Base-by-base conservation (phyloP, 2,113 vertebrate species). In the Uria aalge region DNA sequence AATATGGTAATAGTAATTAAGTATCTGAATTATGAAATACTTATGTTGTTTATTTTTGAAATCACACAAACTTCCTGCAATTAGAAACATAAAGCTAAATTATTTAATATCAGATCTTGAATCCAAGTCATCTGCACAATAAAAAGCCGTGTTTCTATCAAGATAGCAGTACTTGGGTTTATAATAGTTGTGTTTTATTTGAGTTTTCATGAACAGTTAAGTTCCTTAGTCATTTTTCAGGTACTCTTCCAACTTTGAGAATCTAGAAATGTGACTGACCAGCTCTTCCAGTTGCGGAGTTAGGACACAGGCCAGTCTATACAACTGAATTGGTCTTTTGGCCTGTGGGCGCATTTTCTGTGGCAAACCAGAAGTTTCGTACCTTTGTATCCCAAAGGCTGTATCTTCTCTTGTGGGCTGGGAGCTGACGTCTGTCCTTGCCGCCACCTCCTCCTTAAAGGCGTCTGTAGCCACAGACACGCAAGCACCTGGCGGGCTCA, bases 1-100 rank as follows among this genome's bases (percentile, higher is more conserved):
- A 96, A 96, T 96, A 87, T 94, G 93, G 91, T 94, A 94, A 89
- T 96, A 94, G 81, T 96, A 96, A 97, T 96, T 97, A 96, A 97
- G 71, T 94, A 82, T 95, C 66, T 91, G 94, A 95, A 82, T 95
- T 94, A 96, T 87, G 94, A 81, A 95, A 92, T 87, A 89, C 95
- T 96, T 97, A 91, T 41, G 80, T 81, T 95, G 94, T 92, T 95
- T 94, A 90, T 96, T 95, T 94, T 96, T 38, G 0, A 94, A 96
- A 68, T 97, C 88, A 82, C 41, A 62, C 53, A 78, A 96, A 88
- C 96, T 96, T 96, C 96, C 96, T 97, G 90, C 92, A 96, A 95
- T 96, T 96, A 95, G 92, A 79, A 85, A 88, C 85, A 92, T 85
- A 95, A 92, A 93, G 81, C 90, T 96, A 85, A 94, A 96, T 95